Evolutionary conservation across 2,888 invertebrate genomes (phyloP), one percentile per base, ranked within the genome.

Genomic region (Megalurothrips usitatus): DNA sequence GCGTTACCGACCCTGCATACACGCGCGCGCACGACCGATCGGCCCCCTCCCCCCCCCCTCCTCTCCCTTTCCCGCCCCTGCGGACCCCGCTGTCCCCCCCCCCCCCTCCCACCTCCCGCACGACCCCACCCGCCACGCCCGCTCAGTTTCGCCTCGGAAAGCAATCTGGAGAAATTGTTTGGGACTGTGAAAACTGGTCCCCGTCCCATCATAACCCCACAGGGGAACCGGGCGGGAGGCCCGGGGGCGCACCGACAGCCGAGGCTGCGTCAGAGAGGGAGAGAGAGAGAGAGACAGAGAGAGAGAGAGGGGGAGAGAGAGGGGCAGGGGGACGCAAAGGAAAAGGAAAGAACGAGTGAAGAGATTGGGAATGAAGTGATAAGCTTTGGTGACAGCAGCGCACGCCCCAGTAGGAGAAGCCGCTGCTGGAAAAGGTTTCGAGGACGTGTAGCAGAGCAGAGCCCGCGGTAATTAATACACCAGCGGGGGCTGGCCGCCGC

Each of bases 121-220:
- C 34, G 34, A 2, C 34, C 34, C 34, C 34, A 43, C 6, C 34
- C 34, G 34, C 34, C 34, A 43, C 34, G 34, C 34, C 34, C 34
- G 34, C 34, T 43, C 34, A 43, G 34, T 43, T 43, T 43, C 34
- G 34, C 34, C 58, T 19, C 58, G 12, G 68, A 75, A 75, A 26
- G 68, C 68, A 75, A 75, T 75, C 68, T 26, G 68, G 68, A 75
- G 68, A 75, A 75, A 75, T 75, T 75, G 68, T 75, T 75, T 75
- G 68, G 68, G 68, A 75, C 68, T 75, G 68, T 26, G 68, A 75
- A 68, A 75, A 75, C 68, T 75, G 68, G 68, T 75, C 58, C 58
- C 58, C 58, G 58, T 58, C 58, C 58, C 58, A 58, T 58, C 58
- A 58, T 58, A 58, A 58, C 14, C 58, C 14, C 58, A 19, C 58